phyloP scores from a whole-genome alignment of 2,113 vertebrate genomes.

The Grus americana region DNA sequence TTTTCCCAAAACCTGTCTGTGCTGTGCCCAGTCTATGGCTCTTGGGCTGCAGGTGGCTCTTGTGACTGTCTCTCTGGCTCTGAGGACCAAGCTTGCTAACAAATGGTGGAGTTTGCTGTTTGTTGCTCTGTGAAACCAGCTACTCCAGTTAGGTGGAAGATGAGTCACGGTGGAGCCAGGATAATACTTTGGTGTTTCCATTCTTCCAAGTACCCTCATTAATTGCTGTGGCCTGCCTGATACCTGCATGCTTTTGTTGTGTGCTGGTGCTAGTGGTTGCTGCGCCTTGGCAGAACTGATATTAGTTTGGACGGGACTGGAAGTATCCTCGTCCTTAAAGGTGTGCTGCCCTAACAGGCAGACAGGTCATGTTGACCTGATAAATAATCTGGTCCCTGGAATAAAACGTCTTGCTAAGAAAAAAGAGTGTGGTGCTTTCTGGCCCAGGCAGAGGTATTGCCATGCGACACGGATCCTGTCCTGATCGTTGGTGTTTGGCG shows the following conservation, averaged over 20 bases:
- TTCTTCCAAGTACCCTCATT: background rate
- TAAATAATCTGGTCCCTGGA: background rate
- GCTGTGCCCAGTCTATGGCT: background rate
- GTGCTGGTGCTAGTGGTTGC: background rate
- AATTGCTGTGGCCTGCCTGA: background rate
- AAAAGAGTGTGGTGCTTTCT: background rate
- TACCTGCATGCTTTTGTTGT: background rate
- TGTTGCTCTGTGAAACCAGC: background rate
- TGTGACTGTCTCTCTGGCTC: background rate
- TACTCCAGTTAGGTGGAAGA: background rate
- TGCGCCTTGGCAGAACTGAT: background rate
- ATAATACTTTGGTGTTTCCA: background rate
- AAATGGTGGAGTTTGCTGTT: background rate
- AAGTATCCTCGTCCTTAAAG: background rate
- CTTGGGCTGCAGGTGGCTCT: background rate
- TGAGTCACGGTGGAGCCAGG: background rate
- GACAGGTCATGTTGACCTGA: fast-evolving
- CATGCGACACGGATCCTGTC: fast-evolving
- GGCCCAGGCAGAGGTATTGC: background rate
- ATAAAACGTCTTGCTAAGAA: background rate
- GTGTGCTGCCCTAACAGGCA: background rate
- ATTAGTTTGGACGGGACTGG: background rate
- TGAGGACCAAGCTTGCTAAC: background rate
- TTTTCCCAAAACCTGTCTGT: background rate
- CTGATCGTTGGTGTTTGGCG: background rate